Evolutionary conservation across 2,888 invertebrate species (phyloP).

Genomic region (Zaprionus obscuricornis): DNA sequence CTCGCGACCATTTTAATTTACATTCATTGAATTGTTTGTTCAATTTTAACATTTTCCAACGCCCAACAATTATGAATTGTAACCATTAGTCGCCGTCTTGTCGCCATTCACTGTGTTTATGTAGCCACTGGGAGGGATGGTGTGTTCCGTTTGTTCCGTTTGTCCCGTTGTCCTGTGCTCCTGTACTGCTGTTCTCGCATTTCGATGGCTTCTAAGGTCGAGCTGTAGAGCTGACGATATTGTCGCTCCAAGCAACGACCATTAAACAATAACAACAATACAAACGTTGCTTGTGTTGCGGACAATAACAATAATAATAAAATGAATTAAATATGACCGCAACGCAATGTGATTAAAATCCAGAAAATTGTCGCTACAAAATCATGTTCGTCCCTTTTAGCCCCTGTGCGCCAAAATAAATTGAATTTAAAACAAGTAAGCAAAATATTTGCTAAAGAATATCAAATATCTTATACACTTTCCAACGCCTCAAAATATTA

Average conservation of each 20-base stretch:
- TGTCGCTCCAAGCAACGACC: constrained; percentile 57
- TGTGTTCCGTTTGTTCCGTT: too few relatives aligned
- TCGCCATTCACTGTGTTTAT: background rate
- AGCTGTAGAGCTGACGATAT: too few relatives aligned
- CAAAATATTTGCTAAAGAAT: too few relatives aligned
- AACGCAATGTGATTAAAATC: constrained; percentile 73
- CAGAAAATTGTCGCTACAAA: constrained; percentile 62
- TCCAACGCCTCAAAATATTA: too few relatives aligned
- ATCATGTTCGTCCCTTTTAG: background rate
- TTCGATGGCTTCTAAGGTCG: too few relatives aligned
- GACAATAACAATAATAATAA: constrained; percentile 72
- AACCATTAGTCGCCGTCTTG: constrained; percentile 34
- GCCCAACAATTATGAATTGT: constrained; percentile 40
- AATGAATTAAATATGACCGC: constrained; percentile 78
- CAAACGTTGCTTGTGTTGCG: constrained; percentile 9
- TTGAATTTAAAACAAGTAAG: constrained; percentile 73
- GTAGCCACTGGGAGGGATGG: background rate
- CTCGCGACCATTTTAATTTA: constrained; percentile 68
- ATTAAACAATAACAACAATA: constrained; percentile 31
- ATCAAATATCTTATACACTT: too few relatives aligned
- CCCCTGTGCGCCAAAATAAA: too few relatives aligned
- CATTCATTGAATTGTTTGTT: constrained; percentile 80
- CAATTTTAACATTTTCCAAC: constrained; percentile 64
- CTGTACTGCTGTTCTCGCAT: too few relatives aligned
- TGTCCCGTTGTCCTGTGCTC: too few relatives aligned